Conservation (phyloP, 2,888 invertebrate genomes). For the Macropis europaea region DNA sequence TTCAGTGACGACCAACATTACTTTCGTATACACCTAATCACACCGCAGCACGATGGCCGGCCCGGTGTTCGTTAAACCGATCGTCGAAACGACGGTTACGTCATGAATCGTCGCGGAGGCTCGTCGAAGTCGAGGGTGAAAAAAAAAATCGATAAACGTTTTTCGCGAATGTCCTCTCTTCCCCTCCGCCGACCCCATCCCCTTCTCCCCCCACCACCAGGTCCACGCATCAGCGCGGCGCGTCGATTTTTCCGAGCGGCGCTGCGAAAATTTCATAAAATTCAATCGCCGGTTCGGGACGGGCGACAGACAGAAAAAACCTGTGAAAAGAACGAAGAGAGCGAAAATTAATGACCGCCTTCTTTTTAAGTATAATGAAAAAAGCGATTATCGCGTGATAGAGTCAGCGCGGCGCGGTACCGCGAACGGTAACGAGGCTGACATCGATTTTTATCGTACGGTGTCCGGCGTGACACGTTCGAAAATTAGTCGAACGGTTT, state of each 20-base stretch:
- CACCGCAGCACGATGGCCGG: neutral
- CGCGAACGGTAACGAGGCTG: slow-evolving; percentile 19
- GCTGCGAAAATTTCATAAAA: slow-evolving; percentile 11
- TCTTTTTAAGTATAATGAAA: slow-evolving; percentile 45
- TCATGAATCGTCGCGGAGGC: slow-evolving; percentile 15
- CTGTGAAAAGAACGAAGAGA: no score
- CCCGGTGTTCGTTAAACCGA: slow-evolving; percentile 16
- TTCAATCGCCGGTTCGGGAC: slow-evolving; percentile 10
- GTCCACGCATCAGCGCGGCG: neutral
- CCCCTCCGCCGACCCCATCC: no score
- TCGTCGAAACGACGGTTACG: slow-evolving; percentile 4
- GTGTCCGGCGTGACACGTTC: slow-evolving; percentile 35
- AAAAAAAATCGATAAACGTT: slow-evolving; percentile 16
- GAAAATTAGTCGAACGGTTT: slow-evolving; percentile 29
- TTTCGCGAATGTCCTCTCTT: no score
- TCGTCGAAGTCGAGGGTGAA: slow-evolving; percentile 6
- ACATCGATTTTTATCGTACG: slow-evolving; percentile 43
- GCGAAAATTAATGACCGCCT: slow-evolving; percentile 33
- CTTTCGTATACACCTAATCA: slow-evolving; percentile 5
- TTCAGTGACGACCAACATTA: no score
- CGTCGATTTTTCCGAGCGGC: neutral
- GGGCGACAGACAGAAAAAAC: neutral
- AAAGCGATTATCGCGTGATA: slow-evolving; percentile 42
- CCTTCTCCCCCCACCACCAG: no score
- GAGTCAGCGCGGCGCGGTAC: neutral